Base-by-base conservation (phyloP, 2,888 invertebrate genomes). In the Eucera pruinosa region DNA sequence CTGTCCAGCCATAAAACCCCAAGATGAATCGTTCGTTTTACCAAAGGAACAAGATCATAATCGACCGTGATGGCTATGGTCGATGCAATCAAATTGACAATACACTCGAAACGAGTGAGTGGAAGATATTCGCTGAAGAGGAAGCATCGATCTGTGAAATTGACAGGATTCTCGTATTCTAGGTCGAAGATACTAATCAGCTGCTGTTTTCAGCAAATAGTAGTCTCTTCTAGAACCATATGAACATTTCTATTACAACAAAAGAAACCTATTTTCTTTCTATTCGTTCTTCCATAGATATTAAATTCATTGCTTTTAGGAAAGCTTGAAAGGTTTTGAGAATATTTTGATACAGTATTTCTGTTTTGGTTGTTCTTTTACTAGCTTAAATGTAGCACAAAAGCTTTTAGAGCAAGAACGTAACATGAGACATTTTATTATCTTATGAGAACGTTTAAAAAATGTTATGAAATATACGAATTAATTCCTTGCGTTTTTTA, bases 141-240 rank as follows among this genome's bases (percentile, higher is more conserved):
- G 30, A 50, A n/a, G 58, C 55, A 77, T 70, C 55, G 77, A 74
- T 71, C 69, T 80, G 80, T 83, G 83, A 82, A 83, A 82, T 78
- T 55, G 65, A 65, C 58, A 47, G 68, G 72, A 72, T 72, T 77
- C 64, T 41, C 18, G 41, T 60, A 52, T 71, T 71, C 62, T 48
- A 58, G 58, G 62, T 30, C 57, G 57, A 33, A 52, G 41, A 18
- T 50, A 13, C 15, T 45, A 18, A 65, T 69, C 47, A 18, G 15
- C 11, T n/a, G 41, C 23, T 47, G 15, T 67, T 55, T 54, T 23
- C 27, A 18, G 6, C 7, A 23, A 68, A 20, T 41, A 45, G 23
- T 20, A 2, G 2, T 15, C 25, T 33, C 4, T 33, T 39, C 2
- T 20, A 39, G 39, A n/a, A 39, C n/a, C n/a, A n/a, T n/a, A n/a